phyloP scores from a whole-genome alignment of 2,888 invertebrate genomes.

The Petrolisthes cinctipes region DNA sequence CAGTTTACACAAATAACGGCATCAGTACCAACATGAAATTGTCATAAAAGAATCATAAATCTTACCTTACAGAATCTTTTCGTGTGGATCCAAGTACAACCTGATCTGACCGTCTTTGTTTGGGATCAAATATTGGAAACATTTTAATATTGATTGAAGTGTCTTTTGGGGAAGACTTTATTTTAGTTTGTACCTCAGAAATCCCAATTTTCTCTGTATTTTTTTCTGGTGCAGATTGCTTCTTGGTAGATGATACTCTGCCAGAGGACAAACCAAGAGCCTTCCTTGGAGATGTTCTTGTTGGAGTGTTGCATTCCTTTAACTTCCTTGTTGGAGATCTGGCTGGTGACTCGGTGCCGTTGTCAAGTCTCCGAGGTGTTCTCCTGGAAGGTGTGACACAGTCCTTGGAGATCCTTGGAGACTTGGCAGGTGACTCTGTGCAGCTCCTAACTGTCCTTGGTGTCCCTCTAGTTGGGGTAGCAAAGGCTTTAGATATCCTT shows the following conservation, averaged over 20 bases:
- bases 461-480: conserved; percentile 5
- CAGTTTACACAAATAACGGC: too few species aligned
- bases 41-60: neutral
- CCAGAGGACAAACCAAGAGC: neutral
- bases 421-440: conserved; percentile 6
- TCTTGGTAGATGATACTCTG: neutral
- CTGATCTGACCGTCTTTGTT: conserved; percentile 23
- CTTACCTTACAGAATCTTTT: neutral
- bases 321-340: neutral
- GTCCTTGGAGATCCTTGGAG: conserved; percentile 4
- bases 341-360: neutral
- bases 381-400: neutral
- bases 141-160: conserved; percentile 9
- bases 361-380: conserved; percentile 25
- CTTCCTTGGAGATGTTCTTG: conserved; percentile 14
- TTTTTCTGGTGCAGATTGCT: neutral
- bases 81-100: neutral
- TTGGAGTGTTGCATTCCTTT: neutral
- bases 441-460: conserved; percentile 18
- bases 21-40: too few species aligned
- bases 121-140: conserved; percentile 47
- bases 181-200: neutral
- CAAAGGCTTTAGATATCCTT: neutral
- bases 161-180: neutral
- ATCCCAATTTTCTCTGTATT: neutral